These are phyloP conservation scores for Geophilus truncorum DNA, from an alignment of 2,888 invertebrate species.

Conservation along the genomic window DNA sequence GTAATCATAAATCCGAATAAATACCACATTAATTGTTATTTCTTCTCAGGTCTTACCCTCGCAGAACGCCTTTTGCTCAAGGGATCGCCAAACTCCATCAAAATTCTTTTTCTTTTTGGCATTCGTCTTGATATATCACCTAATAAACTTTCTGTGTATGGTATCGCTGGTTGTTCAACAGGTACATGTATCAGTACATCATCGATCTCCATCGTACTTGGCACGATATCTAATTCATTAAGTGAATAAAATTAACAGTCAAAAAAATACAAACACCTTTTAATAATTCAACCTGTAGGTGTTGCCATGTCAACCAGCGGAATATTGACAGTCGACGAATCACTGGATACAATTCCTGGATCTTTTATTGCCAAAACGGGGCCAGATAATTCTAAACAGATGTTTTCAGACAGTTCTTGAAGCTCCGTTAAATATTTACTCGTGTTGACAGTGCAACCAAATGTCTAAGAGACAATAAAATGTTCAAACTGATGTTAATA, in stretches of 20 bases:
- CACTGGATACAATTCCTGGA: neutral
- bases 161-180: neutral
- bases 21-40: no score
- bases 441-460: neutral
- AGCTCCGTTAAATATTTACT: neutral
- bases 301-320: neutral
- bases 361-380: neutral
- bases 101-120: conserved; percentile 32
- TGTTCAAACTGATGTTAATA: neutral
- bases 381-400: neutral
- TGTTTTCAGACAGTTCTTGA: neutral
- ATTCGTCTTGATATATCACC: conserved; percentile 20
- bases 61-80: conserved; percentile 36
- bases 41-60: conserved; percentile 15
- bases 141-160: neutral
- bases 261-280: neutral
- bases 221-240: neutral
- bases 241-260: neutral
- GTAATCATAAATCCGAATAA: no score
- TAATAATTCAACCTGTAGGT: neutral
- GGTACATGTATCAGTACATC: neutral
- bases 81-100: conserved; percentile 34
- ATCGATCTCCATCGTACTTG: neutral
- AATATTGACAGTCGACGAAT: neutral
- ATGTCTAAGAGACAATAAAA: neutral